A percentile compares a stretch with the other conserved stretches of the same genome.
Evolutionary conservation across 2,797 vertebrate species (phyloP).

Genomic region (Enteromius treurensis): DNA sequence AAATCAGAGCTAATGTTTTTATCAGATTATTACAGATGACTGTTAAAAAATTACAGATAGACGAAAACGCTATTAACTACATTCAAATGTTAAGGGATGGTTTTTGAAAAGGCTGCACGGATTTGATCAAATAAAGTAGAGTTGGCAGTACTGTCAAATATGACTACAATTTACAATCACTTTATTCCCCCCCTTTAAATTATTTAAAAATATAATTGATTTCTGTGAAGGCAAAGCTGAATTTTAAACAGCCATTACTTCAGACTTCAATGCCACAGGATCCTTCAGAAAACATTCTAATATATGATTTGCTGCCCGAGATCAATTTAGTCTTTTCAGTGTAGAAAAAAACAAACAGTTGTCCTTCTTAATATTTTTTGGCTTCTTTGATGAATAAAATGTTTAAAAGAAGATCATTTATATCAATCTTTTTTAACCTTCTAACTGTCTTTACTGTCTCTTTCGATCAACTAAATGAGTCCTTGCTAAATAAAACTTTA

Average conservation of each 20-base stretch:
- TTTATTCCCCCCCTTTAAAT: background rate
- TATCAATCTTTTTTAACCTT: background rate
- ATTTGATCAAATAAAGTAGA: background rate
- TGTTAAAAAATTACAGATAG: background rate
- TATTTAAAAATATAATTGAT: background rate
- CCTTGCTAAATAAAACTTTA: background rate
- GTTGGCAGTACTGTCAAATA: background rate
- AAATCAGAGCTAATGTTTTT: background rate
- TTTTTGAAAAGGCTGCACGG: background rate
- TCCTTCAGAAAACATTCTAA: background rate
- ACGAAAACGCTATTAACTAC: background rate
- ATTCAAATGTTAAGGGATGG: background rate
- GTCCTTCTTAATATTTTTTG: background rate
- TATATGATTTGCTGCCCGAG: background rate
- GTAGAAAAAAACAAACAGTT: background rate
- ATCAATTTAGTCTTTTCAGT: background rate
- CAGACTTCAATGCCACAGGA: background rate
- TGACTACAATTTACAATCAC: background rate
- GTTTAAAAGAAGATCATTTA: background rate
- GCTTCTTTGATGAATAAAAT: slow-evolving; percentile 4
- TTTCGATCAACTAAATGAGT: background rate
- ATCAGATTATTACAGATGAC: background rate
- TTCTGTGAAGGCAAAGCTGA: background rate
- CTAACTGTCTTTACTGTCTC: background rate
- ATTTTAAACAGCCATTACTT: background rate